phyloP scores from a whole-genome alignment of 1,140 invertebrate genomes.

The Diorhabda elongata region DNA sequence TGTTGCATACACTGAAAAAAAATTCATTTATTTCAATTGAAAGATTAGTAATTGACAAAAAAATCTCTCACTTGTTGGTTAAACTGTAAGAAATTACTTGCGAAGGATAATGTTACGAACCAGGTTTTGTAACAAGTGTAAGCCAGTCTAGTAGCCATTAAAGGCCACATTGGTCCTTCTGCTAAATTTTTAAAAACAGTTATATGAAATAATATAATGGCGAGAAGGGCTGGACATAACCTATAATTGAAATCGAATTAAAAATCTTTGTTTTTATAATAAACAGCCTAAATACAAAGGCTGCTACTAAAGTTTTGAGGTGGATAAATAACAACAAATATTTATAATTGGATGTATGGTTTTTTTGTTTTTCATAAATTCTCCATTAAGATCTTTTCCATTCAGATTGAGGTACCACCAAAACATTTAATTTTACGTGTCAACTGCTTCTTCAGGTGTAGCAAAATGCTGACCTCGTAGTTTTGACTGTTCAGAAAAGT shows the following conservation, averaged over 20 bases:
- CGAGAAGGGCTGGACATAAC: constrained; percentile 30
- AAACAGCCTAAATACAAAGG: too few relatives aligned
- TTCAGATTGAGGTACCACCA: too few relatives aligned
- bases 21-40: background rate
- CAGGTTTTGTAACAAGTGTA: constrained; percentile 20
- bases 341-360: too few relatives aligned
- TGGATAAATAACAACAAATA: too few relatives aligned
- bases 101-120: constrained; percentile 26
- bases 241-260: constrained; percentile 16
- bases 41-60: background rate
- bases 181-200: constrained; percentile 29
- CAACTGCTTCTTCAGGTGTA: too few relatives aligned
- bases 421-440: too few relatives aligned
- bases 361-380: too few relatives aligned
- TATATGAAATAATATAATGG: constrained; percentile 27
- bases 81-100: constrained; percentile 22
- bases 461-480: too few relatives aligned
- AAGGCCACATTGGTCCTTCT: constrained; percentile 32
- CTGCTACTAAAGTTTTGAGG: too few relatives aligned
- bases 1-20: constrained; percentile 17
- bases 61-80: background rate
- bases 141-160: constrained; percentile 15
- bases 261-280: too few relatives aligned
- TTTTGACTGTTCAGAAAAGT: too few relatives aligned
- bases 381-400: too few relatives aligned